Conservation (phyloP, 2,797 vertebrate genomes). For the Sebastes flavidus region DNA sequence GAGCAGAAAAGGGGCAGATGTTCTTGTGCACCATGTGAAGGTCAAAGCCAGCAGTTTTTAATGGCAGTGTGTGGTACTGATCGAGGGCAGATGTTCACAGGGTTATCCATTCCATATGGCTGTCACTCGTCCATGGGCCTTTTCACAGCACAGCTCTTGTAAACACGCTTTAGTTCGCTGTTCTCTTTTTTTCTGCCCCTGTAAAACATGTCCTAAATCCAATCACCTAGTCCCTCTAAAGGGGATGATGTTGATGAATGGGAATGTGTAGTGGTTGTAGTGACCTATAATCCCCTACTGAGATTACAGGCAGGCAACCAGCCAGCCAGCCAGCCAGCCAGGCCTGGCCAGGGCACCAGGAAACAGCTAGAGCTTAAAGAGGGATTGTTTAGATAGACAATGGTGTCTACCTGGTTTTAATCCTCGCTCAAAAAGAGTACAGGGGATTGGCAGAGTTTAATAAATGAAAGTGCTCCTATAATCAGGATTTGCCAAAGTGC, state of each 20-base stretch:
- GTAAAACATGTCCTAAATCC: conserved; percentile 83
- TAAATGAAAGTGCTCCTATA: conserved; percentile 87
- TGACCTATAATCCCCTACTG: conserved; percentile 71
- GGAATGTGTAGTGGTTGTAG: conserved; percentile 70
- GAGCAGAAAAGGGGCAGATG: conserved; percentile 63
- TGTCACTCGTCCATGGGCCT: conserved; percentile 58
- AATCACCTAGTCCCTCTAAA: conserved; percentile 73
- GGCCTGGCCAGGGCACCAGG: conserved; percentile 52
- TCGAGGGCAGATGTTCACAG: conserved; percentile 75
- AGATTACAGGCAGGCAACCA: conserved; percentile 70
- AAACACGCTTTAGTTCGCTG: conserved; percentile 72
- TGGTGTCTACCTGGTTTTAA: conserved; percentile 86
- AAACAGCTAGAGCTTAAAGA: conserved; percentile 69
- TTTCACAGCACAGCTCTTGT: conserved; percentile 76
- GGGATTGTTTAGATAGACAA: conserved; percentile 84
- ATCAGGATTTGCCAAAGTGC: conserved; percentile 87
- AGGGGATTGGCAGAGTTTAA: conserved; percentile 84
- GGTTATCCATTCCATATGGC: conserved; percentile 80
- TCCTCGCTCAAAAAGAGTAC: conserved; percentile 73
- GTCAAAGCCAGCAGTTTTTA: conserved; percentile 52
- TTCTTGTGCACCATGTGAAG: conserved; percentile 57
- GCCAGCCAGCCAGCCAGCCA: conserved; percentile 35
- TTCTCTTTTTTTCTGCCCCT: conserved; percentile 48
- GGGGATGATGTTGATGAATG: conserved; percentile 79
- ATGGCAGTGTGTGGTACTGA: conserved; percentile 45